phyloP scores from a whole-genome alignment of 2,113 vertebrate species.

The Notechis scutatus region DNA sequence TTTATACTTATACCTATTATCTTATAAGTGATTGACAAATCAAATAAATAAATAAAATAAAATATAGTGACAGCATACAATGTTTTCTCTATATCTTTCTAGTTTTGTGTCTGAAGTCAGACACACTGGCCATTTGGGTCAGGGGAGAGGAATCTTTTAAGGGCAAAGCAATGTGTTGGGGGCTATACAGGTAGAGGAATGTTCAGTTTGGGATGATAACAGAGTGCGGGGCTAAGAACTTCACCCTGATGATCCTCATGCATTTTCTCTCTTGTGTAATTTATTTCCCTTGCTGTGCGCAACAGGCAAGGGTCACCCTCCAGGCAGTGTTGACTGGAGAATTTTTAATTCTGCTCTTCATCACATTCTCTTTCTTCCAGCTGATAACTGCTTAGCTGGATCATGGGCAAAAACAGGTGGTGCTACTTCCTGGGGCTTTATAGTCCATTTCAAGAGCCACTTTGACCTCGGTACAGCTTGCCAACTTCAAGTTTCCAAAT shows the following conservation, averaged over 20 bases:
- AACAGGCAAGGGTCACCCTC: neutral
- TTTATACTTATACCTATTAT: too few species aligned
- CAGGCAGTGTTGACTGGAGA: neutral
- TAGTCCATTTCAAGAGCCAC: neutral
- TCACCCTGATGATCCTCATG: neutral
- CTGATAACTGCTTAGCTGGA: neutral
- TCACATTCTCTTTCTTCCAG: neutral
- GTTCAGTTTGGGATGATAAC: neutral
- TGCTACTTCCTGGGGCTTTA: neutral
- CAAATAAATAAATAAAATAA: too few species aligned
- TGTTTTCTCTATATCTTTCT: neutral
- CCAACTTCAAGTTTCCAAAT: neutral
- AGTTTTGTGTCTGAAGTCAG: neutral
- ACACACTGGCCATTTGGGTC: neutral
- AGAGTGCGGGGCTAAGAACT: neutral
- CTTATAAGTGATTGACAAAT: too few species aligned
- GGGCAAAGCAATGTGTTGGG: neutral
- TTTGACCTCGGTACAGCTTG: neutral
- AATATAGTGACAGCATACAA: neutral
- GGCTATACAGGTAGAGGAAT: neutral
- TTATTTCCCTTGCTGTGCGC: neutral
- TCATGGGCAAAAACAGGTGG: neutral
- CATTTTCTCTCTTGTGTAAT: neutral
- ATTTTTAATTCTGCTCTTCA: neutral
- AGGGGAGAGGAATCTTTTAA: neutral